Evolutionary conservation across 2,797 vertebrate species (phyloP), one percentile per base, ranked within the genome.

Genomic region (Falco berigora): DNA sequence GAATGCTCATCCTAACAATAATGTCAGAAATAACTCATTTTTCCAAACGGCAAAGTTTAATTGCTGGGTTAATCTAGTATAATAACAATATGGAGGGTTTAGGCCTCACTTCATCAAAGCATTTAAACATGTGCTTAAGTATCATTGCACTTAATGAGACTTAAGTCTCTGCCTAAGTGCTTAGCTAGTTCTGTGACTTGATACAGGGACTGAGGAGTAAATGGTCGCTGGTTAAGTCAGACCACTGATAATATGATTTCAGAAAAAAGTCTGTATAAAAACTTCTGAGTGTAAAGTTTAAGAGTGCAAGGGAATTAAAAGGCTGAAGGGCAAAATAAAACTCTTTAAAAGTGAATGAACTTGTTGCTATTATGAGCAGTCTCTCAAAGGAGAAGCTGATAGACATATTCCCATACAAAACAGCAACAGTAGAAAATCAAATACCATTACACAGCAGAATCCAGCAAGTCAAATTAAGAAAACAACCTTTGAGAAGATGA

Each of bases 261-360:
- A 64, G 81, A 61, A 86, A 75, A 38, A 13, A 85, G 22, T 83
- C 93, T 47, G 53, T 91, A 59, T 44, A 68, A 78, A 93, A 85
- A 28, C 6, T 78, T 83, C 40, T 74, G 63, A 58, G 38, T 32
- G 17, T 72, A 73, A 62, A 88, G 50, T 89, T 74, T 64, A 69
- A 93, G 30, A 87, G 63, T 59, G 46, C 34, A 88, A 79, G 62
- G 73, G 42, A 92, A 91, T 89, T 46, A 94, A 52, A 40, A 90
- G 66, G 53, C 80, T 91, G 73, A 97, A 93, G 87, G 67, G 88
- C 72, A 81, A 92, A 95, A 85, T 27, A 81, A 86, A 89, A 36
- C 63, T 68, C 55, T 62, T 90, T 46, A 93, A 75, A 72, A 12
- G 24, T 21, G 59, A 96, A 93, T 86, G 27, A 85, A 80, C 90